Percentiles rank a stretch among this genome's conserved stretches.
Evolutionary conservation across 1,140 invertebrate genomes (phyloP).

Genomic region (Drosophila nigrodunni): DNA sequence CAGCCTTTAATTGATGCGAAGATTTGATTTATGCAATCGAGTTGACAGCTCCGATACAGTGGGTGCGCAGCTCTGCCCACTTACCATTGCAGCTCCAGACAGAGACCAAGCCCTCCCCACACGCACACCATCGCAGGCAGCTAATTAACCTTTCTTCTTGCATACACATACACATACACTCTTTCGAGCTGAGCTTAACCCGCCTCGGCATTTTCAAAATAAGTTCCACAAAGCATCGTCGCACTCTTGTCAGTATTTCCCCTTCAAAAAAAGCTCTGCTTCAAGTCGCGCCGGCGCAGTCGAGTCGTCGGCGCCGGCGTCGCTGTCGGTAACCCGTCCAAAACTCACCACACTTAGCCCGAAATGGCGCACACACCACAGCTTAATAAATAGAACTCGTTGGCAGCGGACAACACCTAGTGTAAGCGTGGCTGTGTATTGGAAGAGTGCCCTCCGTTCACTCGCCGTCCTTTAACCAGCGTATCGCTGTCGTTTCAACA

Average conservation of each 20-base stretch:
- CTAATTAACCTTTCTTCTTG: constrained; percentile 77
- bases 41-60: constrained; percentile 38
- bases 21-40: constrained; percentile 46
- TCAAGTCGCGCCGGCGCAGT: constrained; percentile 50
- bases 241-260: constrained; percentile 19
- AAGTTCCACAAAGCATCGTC: constrained; percentile 53
- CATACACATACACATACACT: constrained; percentile 19
- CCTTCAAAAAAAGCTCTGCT: constrained; percentile 63
- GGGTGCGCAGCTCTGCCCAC: constrained; percentile 22
- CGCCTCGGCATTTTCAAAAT: constrained; percentile 72
- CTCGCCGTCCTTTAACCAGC: constrained; percentile 53
- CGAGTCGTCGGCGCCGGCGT: neutral
- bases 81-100: constrained; percentile 44
- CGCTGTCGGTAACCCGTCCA: constrained; percentile 29
- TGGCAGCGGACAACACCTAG: constrained; percentile 84
- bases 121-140: constrained; percentile 50
- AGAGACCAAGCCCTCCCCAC: constrained; percentile 19
- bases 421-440: constrained; percentile 85
- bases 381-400: constrained; percentile 85
- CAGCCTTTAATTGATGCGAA: constrained; percentile 43
- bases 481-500: constrained; percentile 44
- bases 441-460: constrained; percentile 77
- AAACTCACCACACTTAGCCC: constrained; percentile 60
- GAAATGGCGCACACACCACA: constrained; percentile 68
- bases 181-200: constrained; percentile 23